Conservation (phyloP, 2,888 invertebrate genomes). For the Polyommatus icarus region DNA sequence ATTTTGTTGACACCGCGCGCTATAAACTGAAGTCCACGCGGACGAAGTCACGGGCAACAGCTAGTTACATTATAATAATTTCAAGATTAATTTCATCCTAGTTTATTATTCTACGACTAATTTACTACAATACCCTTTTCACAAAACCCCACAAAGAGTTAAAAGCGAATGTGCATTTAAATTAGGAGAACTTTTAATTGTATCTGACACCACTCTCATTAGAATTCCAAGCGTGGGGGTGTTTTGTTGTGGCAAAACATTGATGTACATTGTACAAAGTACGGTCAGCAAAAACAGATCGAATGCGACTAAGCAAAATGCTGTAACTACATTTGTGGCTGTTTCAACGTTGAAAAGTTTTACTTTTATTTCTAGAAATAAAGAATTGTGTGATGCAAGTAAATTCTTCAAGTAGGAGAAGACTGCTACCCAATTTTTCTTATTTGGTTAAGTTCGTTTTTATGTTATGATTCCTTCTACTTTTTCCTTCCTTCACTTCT, state of each 20-base stretch:
- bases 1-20: too few species aligned
- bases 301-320: not conserved
- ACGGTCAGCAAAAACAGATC: not conserved
- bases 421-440: not conserved
- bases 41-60: too few species aligned
- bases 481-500: too few species aligned
- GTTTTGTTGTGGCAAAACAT: slow-evolving; percentile 44
- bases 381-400: too few species aligned
- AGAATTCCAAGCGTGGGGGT: slow-evolving; percentile 54
- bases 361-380: too few species aligned
- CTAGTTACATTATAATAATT: slow-evolving; percentile 40
- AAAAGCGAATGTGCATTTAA: slow-evolving; percentile 33
- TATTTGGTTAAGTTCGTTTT: too few species aligned
- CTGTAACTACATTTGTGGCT: not conserved
- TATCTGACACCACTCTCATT: slow-evolving; percentile 61
- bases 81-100: slow-evolving; percentile 13
- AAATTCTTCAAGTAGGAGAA: not conserved
- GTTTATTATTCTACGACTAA: slow-evolving; percentile 23
- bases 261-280: slow-evolving; percentile 30
- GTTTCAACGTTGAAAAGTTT: too few species aligned
- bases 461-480: too few species aligned
- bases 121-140: slow-evolving; percentile 34
- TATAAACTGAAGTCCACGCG: too few species aligned
- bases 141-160: slow-evolving; percentile 17
- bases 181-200: slow-evolving; percentile 58